phyloP scores from a whole-genome alignment of 2,888 invertebrate genomes.

The Eubasilissa splendida region DNA sequence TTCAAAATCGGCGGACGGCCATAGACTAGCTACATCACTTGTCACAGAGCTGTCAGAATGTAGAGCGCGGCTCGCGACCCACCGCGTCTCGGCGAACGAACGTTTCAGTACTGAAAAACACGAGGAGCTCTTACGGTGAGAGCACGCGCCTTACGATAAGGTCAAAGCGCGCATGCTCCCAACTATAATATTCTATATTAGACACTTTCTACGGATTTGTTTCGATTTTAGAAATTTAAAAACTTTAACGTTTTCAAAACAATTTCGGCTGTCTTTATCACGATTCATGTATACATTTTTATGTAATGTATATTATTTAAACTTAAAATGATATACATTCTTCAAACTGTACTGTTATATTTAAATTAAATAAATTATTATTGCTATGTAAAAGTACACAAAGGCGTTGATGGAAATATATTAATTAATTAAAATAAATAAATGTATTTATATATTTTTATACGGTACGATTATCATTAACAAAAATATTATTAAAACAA shows the following conservation, averaged over 20 bases:
- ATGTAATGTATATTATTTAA: too few relatives aligned
- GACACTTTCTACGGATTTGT: slow-evolving; percentile 21
- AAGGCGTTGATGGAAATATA: too few relatives aligned
- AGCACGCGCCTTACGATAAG: slow-evolving; percentile 30
- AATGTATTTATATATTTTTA: too few relatives aligned
- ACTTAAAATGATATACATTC: too few relatives aligned
- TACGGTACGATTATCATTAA: too few relatives aligned
- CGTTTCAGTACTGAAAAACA: slow-evolving; percentile 48
- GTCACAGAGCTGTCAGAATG: slow-evolving; percentile 31
- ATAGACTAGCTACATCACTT: not conserved
- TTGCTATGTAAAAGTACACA: too few relatives aligned
- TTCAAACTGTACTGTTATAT: too few relatives aligned
- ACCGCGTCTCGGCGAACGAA: slow-evolving; percentile 16
- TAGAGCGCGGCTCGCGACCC: not conserved
- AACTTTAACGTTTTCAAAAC: not conserved
- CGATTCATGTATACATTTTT: not conserved
- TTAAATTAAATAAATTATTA: too few relatives aligned
- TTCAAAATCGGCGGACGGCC: slow-evolving; percentile 3
- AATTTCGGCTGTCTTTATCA: not conserved
- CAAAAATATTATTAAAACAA: too few relatives aligned
- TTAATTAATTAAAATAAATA: too few relatives aligned
- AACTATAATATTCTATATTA: not conserved
- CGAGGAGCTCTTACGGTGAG: slow-evolving; percentile 30
- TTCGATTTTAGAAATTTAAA: not conserved
- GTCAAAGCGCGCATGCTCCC: slow-evolving; percentile 21